Evolutionary conservation across 2,797 vertebrate genomes (phyloP).

Genomic region (Crypturellus tataupa): DNA sequence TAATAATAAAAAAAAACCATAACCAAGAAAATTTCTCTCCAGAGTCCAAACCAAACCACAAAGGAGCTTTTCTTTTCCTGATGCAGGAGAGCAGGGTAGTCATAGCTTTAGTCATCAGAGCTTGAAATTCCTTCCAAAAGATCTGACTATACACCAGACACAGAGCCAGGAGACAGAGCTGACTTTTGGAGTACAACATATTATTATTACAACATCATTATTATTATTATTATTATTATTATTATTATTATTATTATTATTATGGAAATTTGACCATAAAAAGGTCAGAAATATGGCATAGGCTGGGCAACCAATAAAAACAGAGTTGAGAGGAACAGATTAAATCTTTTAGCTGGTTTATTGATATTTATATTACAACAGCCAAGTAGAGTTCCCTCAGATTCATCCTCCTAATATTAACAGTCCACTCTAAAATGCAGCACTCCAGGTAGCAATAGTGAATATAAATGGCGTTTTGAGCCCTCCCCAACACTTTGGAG

Average conservation of each 20-base stretch:
- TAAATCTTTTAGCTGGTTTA: slow-evolving; percentile 42
- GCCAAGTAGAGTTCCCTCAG: slow-evolving; percentile 23
- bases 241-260: slow-evolving; percentile 26
- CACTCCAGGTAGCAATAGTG: slow-evolving; percentile 37
- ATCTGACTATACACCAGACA: neutral
- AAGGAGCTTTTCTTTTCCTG: neutral
- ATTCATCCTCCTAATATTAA: slow-evolving; percentile 44
- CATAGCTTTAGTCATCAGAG: slow-evolving; percentile 28
- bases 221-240: slow-evolving; percentile 39
- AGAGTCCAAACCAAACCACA: neutral
- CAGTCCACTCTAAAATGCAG: neutral
- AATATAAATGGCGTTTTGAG: slow-evolving; percentile 52
- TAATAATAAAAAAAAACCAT: neutral
- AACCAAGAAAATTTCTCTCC: neutral
- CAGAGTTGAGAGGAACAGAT: slow-evolving; percentile 32
- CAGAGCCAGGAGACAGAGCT: slow-evolving; percentile 26
- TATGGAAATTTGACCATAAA: slow-evolving; percentile 41
- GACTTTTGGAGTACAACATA: slow-evolving; percentile 38
- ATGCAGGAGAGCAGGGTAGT: neutral
- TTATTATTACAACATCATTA: slow-evolving; percentile 50
- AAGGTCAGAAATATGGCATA: slow-evolving; percentile 29
- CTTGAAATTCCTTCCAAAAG: slow-evolving; percentile 34
- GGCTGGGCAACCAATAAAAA: slow-evolving; percentile 40
- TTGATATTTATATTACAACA: slow-evolving; percentile 56
- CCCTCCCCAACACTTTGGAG: slow-evolving; percentile 24